Evolutionary conservation across 1,140 invertebrate species (phyloP), one percentile per base, ranked within the genome.

Genomic region (Formica exsecta): DNA sequence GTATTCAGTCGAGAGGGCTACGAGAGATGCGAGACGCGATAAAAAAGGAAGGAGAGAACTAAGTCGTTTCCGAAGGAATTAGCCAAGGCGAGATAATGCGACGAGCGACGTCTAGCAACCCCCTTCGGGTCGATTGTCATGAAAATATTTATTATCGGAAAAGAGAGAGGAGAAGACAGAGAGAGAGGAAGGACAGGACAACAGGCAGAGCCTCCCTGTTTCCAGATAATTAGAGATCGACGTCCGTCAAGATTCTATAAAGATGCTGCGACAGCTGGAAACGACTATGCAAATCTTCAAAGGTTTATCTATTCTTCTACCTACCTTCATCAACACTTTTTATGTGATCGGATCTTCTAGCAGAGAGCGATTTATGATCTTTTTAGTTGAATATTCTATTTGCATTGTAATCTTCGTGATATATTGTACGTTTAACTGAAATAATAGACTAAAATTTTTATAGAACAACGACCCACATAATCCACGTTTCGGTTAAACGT

Each of bases 101-200:
- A 22, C 64, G 16, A 32, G 29, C 36, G 29, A 66, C 41, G 32
- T 65, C 71, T 54, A 44, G 6, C 51, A 8, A 29, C 19, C 2
- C 29, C 16, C 54, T 80, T 64, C 41, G 29, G 16, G 13, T 87
- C 92, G 89, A 93, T 94, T 94, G 93, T 94, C 93, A 94, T 94
- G 93, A 94, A 93, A 94, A 94, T 94, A 92, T 92, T 92, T 92
- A 93, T 91, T 92, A 90, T 91, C 87, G 85, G 65, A 19, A 48
- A 54, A 68, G 41, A 65, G 51, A 62, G 41, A 48, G 38, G 73
- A 6, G 74, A 7, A 19, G 29, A 73, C 51, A 81, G 36, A 59
- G 3, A 66, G 29, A n/a, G 48, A 32, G 22, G 13, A 11, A 16
- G 16, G 44, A 77, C 61, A 65, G 62, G 19, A 51, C 79, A 16